A percentile compares a stretch with the other conserved stretches of the same genome.
Evolutionary conservation across 1,140 invertebrate genomes (phyloP).

Genomic region (Drosophila fuyamai): DNA sequence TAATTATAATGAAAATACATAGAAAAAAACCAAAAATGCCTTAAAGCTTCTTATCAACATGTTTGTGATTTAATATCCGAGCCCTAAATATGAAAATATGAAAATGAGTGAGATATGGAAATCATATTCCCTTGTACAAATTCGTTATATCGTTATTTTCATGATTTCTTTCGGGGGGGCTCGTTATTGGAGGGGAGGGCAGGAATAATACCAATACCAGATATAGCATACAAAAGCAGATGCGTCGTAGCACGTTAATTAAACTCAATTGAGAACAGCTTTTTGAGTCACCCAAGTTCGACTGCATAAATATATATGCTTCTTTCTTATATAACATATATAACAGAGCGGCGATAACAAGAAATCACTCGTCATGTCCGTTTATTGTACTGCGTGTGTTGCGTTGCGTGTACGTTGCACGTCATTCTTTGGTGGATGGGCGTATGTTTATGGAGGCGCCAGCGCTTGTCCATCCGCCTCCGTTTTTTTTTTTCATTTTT

Average conservation of each 20-base stretch:
- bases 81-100: neutral
- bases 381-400: slow-evolving; percentile 50
- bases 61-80: slow-evolving; percentile 18
- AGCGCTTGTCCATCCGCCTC: slow-evolving; percentile 41
- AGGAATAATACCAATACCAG: slow-evolving; percentile 18
- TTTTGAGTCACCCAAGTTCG: slow-evolving; percentile 44
- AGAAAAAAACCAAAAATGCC: slow-evolving; percentile 6
- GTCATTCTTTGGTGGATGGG: slow-evolving; percentile 56
- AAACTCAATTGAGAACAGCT: slow-evolving; percentile 42
- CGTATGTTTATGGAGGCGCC: slow-evolving; percentile 34
- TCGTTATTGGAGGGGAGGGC: slow-evolving; percentile 2
- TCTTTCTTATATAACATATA: slow-evolving; percentile 29
- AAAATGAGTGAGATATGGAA: neutral
- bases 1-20: neutral
- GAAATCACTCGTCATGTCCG: slow-evolving; percentile 46
- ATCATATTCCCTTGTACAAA: neutral
- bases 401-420: slow-evolving; percentile 44
- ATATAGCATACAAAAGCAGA: slow-evolving; percentile 14
- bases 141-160: neutral
- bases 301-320: slow-evolving; percentile 11
- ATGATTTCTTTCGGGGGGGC: neutral
- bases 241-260: slow-evolving; percentile 23
- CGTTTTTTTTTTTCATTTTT: neutral
- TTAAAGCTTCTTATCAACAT: slow-evolving; percentile 11
- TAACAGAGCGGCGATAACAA: slow-evolving; percentile 46